Base-by-base conservation (phyloP, 1,140 invertebrate genomes). In the Micrasema minimum region DNA sequence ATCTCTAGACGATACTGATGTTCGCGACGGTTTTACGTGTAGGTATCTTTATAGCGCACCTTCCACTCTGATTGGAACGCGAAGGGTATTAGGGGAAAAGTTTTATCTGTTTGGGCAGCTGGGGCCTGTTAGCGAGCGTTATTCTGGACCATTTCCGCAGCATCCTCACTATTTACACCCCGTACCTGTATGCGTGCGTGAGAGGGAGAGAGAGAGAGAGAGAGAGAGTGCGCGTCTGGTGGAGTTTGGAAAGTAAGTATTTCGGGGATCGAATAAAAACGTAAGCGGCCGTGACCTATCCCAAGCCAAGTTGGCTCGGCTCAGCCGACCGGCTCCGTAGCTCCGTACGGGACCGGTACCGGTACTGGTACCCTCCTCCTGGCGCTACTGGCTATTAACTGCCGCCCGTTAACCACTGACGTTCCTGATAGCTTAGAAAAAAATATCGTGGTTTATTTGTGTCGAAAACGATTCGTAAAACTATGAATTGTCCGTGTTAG, bases 281-380 rank as follows among this genome's bases (percentile, higher is more conserved):
- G 48, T 67, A 41, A 55, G 65, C 35, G 31, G 35, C 65, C 65
- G 37, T 55, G 65, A 67, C 65, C 65, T 67, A 67, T 67, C 65
- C 65, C 50, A 67, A 66, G 48, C 45, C 35, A 46, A 22, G 14
- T 16, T 18, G 22, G n/a, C 62, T 26, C 62, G 46, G 11, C 62
- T 14, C 41, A 23, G 43, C 46, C 43, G n/a, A n/a, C n/a, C n/a
- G n/a, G n/a, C n/a, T n/a, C n/a, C n/a, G n/a, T n/a, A n/a, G n/a
- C n/a, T n/a, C n/a, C n/a, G n/a, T n/a, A n/a, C n/a, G n/a, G n/a
- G n/a, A n/a, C n/a, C n/a, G n/a, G n/a, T n/a, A n/a, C n/a, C n/a
- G n/a, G n/a, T n/a, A n/a, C n/a, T n/a, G n/a, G n/a, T n/a, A n/a
- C n/a, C n/a, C n/a, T n/a, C n/a, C n/a, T n/a, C n/a, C n/a, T n/a